Evolutionary conservation across 2,113 vertebrate genomes (phyloP), one percentile per base, ranked within the genome.

Genomic region (Scolopax mira): DNA sequence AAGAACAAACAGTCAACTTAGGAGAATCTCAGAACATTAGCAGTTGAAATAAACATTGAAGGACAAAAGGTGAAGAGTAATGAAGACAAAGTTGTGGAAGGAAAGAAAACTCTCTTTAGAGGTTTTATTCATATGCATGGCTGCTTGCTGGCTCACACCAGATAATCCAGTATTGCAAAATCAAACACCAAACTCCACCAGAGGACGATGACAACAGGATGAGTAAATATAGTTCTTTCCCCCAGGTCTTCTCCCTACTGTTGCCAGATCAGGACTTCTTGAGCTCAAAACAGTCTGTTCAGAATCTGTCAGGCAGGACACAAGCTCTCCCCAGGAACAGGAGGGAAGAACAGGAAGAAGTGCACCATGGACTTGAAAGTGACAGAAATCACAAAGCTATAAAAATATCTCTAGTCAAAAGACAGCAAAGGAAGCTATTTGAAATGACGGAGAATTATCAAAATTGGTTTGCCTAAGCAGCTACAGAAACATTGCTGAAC

Each of bases 301-400:
- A 6, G n/a, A n/a, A n/a, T n/a, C n/a, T n/a, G n/a, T 22, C 27
- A 28, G 28, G 49, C 23, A 49, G 6, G 33, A 17, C 1, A 4
- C 3, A 31, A 61, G 22, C 37, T 46, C 14, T 57, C 21, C 31
- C 7, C 7, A 23, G 49, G 18, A 73, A 35, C 17, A 17, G 58
- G 42, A 44, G 17, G 35, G 7, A 72, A 73, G 15, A 55, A 71
- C 0, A 0, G 39, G 44, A 39, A 39, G 27, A 33, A 35, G 25
- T 2, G 4, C 2, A 0, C 10, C 14, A 5, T 1, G 12, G 35
- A 7, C 24, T 9, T 7, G 57, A 51, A 83, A 60, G 9, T 39
- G 25, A 35, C 1, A 3, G 57, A 41, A 79, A 66, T 24, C 19
- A 44, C 35, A 51, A 39, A 74, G 18, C 19, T 2, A 13, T 13